Conservation (phyloP, 2,888 invertebrate species). For the Drosophila bunnanda region DNA sequence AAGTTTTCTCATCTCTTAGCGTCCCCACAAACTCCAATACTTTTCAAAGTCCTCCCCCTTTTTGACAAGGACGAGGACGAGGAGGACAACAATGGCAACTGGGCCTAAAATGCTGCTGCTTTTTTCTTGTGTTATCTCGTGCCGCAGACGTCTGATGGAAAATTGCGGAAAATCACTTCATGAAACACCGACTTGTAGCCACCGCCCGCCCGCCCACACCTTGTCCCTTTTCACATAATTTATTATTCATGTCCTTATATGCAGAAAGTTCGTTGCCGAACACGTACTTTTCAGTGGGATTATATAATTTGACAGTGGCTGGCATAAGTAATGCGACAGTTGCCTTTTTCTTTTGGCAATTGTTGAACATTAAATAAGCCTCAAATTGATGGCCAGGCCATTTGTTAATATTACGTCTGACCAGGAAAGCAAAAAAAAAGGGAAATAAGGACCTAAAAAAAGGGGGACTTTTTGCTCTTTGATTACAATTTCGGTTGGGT, state of each 20-base stretch:
- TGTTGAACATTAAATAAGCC: constrained; percentile 76
- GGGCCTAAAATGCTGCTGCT: constrained; percentile 60
- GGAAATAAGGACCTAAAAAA: constrained; percentile 13
- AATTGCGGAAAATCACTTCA: constrained; percentile 75
- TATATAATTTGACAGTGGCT: constrained; percentile 71
- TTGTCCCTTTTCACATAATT: constrained; percentile 61
- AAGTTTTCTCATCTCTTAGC: constrained; percentile 32
- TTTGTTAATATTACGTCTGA: constrained; percentile 74
- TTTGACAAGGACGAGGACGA: background rate
- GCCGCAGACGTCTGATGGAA: constrained; percentile 74
- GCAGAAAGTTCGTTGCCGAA: constrained; percentile 31
- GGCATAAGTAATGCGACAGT: constrained; percentile 56
- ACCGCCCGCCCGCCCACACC: background rate
- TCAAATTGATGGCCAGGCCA: constrained; percentile 75
- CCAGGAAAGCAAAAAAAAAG: constrained; percentile 24
- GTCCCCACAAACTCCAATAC: constrained; percentile 8
- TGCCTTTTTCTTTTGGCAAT: constrained; percentile 51
- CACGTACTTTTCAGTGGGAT: constrained; percentile 59
- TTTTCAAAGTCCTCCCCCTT: constrained; percentile 32
- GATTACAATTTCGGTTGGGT: constrained; percentile 60
- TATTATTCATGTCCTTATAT: constrained; percentile 76
- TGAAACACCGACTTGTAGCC: constrained; percentile 52
- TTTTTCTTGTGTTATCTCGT: constrained; percentile 53
- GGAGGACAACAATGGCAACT: constrained; percentile 57
- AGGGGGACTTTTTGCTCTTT: constrained; percentile 56